Evolutionary conservation across 2,113 vertebrate genomes (phyloP).

Genomic region (Candoia aspera): DNA sequence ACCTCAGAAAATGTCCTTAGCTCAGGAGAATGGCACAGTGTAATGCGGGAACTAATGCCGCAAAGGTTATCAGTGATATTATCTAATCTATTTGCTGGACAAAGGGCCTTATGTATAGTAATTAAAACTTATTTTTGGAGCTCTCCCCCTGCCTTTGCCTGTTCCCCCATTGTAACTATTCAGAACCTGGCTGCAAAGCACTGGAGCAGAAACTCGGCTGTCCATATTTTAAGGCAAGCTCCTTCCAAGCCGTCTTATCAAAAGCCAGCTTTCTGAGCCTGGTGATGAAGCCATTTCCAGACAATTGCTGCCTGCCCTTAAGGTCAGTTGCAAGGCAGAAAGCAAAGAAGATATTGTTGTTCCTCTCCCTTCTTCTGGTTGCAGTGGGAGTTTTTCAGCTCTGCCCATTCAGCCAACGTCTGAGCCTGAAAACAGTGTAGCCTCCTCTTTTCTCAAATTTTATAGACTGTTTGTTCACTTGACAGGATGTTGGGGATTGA

Average conservation of each 20-base stretch:
- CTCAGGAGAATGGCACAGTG: conserved; percentile 52
- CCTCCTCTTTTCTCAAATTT: conserved; percentile 3
- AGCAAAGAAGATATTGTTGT: conserved; percentile 24
- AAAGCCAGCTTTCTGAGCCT: conserved; percentile 55
- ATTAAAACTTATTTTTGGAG: conserved; percentile 72
- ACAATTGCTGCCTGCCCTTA: conserved; percentile 41
- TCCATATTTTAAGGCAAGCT: conserved; percentile 58
- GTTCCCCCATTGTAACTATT: conserved; percentile 66
- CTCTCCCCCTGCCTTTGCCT: background rate
- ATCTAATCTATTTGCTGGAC: conserved; percentile 70
- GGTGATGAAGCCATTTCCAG: conserved; percentile 51
- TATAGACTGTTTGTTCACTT: background rate
- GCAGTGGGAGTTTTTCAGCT: conserved; percentile 3
- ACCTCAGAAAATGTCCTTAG: conserved; percentile 59
- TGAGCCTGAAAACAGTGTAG: background rate
- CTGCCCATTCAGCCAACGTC: conserved; percentile 2
- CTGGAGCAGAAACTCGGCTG: conserved; percentile 66
- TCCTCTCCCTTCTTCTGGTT: conserved; percentile 19
- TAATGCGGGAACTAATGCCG: conserved; percentile 53
- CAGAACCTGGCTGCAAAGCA: conserved; percentile 60
- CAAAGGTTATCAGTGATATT: conserved; percentile 66
- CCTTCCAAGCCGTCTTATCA: conserved; percentile 58
- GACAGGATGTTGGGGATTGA: background rate
- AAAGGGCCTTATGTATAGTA: conserved; percentile 73
- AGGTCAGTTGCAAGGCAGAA: conserved; percentile 35